Evolutionary conservation across 2,797 vertebrate genomes (phyloP).

Genomic region (Acrocephalus scirpaceus): DNA sequence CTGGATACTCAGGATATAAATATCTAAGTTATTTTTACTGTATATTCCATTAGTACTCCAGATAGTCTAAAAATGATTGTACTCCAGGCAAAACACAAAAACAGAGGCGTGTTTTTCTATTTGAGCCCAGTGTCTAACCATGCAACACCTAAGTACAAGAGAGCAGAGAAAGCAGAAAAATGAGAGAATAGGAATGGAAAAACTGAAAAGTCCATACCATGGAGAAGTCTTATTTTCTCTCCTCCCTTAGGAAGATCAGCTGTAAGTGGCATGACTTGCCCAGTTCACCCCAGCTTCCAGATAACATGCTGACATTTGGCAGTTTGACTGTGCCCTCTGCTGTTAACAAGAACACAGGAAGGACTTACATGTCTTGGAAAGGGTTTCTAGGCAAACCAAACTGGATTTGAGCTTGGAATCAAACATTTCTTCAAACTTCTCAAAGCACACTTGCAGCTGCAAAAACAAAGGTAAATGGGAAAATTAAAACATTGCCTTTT

Average conservation of each 20-base stretch:
- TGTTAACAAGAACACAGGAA: constrained; percentile 44
- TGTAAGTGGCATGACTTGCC: background rate
- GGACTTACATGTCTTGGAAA: constrained; percentile 76
- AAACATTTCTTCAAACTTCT: constrained; percentile 72
- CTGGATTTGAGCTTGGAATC: constrained; percentile 68
- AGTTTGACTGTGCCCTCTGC: constrained; percentile 65
- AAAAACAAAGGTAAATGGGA: constrained; percentile 26
- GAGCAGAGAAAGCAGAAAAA: background rate
- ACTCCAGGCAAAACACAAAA: background rate
- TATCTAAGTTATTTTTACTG: constrained; percentile 11
- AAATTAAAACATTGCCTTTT: background rate
- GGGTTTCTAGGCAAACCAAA: constrained; percentile 66
- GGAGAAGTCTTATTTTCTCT: background rate
- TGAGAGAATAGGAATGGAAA: background rate
- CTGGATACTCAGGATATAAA: constrained; percentile 1
- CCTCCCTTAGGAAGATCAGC: background rate
- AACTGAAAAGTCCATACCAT: background rate
- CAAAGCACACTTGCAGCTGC: constrained; percentile 74
- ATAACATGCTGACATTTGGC: background rate
- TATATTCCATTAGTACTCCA: background rate
- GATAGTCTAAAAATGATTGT: background rate
- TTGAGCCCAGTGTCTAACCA: background rate
- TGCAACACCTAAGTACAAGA: background rate
- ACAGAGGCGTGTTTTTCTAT: background rate
- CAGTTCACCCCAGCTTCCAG: background rate